phyloP scores from a whole-genome alignment of 64 coral and sea anemone genomes.

The Cladopsammia gracilis region DNA sequence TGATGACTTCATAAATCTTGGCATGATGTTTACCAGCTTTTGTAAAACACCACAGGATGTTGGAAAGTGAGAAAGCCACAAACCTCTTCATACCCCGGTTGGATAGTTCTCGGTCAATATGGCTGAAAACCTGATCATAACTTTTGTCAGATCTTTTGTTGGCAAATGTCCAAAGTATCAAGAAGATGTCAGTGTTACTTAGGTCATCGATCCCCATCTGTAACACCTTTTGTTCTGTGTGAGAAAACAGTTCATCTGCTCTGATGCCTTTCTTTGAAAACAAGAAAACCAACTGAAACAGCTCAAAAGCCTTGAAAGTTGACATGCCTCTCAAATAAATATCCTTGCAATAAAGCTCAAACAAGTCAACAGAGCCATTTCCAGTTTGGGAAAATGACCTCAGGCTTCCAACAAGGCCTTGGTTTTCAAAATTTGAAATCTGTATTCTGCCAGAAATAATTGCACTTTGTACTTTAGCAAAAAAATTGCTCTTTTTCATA shows the following conservation, averaged over 20 bases:
- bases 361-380: background rate
- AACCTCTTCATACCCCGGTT: background rate
- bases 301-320: background rate
- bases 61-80: background rate
- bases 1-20: background rate
- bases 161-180: slow-evolving; percentile 7
- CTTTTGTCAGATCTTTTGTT: background rate
- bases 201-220: background rate
- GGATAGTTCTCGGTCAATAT: background rate
- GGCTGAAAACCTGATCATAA: background rate
- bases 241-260: background rate
- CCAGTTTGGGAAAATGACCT: background rate
- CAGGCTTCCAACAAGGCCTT: background rate
- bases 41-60: background rate
- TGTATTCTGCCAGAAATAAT: too few relatives aligned
- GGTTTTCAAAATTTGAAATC: too few relatives aligned
- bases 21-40: background rate
- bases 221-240: background rate
- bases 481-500: too few relatives aligned
- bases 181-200: background rate
- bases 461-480: too few relatives aligned
- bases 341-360: background rate
- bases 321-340: background rate
- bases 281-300: background rate
- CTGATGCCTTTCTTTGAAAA: background rate